Evolutionary conservation across 1,140 invertebrate genomes (phyloP).

Genomic region (Delia radicum): DNA sequence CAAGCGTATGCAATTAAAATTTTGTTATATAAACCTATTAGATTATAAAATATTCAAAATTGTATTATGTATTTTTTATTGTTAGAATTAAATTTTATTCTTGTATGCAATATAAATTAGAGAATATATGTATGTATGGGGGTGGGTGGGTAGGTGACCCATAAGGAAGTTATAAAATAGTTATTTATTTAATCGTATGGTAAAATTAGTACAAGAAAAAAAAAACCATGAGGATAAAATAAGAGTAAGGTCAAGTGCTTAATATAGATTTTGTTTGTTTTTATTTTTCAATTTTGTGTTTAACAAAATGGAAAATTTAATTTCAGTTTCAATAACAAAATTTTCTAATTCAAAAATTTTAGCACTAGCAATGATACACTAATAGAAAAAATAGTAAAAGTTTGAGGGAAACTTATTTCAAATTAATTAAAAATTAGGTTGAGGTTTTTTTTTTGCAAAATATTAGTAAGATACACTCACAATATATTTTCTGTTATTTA

Average conservation of each 20-base stretch:
- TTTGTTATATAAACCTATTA: conserved; percentile 1
- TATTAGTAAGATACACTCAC: no score
- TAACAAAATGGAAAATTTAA: no score
- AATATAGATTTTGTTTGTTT: not conserved
- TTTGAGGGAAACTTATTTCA: no score
- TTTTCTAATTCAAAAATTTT: no score
- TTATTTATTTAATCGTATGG: not conserved
- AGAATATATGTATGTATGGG: not conserved
- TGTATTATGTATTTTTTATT: not conserved
- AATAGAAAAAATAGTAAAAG: no score
- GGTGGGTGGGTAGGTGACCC: not conserved
- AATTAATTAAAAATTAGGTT: no score
- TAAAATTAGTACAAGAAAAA: not conserved
- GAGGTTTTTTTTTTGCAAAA: no score
- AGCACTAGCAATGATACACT: no score
- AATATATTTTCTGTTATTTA: no score
- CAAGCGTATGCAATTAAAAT: conserved; percentile 4
- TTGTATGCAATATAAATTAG: not conserved
- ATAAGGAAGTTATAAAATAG: not conserved
- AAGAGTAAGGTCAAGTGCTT: not conserved
- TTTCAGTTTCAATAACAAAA: no score
- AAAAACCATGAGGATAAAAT: not conserved
- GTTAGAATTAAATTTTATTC: not conserved
- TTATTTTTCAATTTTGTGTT: not conserved
- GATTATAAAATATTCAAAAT: conserved; percentile 3